A percentile compares a stretch with the other conserved stretches of the same genome.
Evolutionary conservation across 2,797 vertebrate species (phyloP).

Genomic region (Coluber constrictor): DNA sequence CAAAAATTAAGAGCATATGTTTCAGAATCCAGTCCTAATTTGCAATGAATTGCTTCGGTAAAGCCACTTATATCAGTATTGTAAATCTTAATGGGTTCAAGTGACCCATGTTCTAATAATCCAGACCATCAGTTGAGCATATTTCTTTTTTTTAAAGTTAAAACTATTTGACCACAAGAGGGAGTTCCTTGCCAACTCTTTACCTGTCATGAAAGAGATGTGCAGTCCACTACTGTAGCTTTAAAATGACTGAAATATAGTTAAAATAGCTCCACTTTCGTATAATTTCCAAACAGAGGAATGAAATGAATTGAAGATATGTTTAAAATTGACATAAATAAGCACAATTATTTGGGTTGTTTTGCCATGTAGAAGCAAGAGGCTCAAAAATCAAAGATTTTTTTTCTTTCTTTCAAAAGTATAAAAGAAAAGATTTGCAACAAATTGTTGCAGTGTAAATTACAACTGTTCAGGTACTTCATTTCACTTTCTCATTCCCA

Average conservation of each 20-base stretch:
- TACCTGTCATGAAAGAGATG: conserved; percentile 47
- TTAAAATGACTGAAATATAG: conserved; percentile 46
- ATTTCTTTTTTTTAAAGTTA: conserved; percentile 55
- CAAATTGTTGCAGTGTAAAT: background rate
- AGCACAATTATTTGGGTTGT: background rate
- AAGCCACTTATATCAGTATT: conserved; percentile 56
- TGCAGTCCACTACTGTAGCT: background rate
- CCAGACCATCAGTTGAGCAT: conserved; percentile 24
- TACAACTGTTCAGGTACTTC: background rate
- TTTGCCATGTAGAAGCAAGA: background rate
- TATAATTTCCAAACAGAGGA: conserved; percentile 5
- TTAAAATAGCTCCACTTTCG: conserved; percentile 18
- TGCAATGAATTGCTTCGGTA: conserved; percentile 59
- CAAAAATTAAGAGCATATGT: conserved; percentile 58
- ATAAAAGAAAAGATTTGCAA: background rate
- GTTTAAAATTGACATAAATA: background rate
- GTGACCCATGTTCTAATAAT: conserved; percentile 58
- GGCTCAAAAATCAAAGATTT: background rate
- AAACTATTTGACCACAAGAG: conserved; percentile 88
- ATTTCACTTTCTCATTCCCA: background rate
- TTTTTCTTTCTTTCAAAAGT: background rate
- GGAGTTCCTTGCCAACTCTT: conserved; percentile 95
- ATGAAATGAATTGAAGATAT: background rate
- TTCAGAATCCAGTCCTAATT: conserved; percentile 59
- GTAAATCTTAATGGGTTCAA: conserved; percentile 66